Evolutionary conservation across 2,113 vertebrate genomes (phyloP).

Genomic region (Alethe castanea): DNA sequence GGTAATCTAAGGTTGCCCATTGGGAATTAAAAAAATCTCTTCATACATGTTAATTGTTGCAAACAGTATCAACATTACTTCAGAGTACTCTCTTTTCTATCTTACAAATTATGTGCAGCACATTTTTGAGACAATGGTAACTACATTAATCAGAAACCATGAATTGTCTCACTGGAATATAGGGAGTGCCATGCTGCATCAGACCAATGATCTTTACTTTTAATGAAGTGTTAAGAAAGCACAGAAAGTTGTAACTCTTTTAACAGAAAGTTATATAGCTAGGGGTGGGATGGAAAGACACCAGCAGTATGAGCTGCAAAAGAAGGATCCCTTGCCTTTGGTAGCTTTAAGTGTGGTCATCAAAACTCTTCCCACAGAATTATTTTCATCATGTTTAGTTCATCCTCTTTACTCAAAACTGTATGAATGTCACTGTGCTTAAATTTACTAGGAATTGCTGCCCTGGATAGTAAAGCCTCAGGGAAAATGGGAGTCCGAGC

Average conservation of each 20-base stretch:
- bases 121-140: neutral
- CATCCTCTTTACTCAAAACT: neutral
- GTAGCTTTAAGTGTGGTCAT: neutral
- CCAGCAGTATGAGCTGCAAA: neutral
- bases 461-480: conserved; percentile 92
- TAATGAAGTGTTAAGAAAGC: neutral
- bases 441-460: conserved; percentile 86
- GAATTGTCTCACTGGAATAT: neutral
- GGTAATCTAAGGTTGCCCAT: neutral
- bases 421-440: conserved; percentile 58
- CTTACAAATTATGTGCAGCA: neutral
- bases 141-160: neutral
- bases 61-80: neutral
- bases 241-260: neutral
- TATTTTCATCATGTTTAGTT: neutral
- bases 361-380: neutral
- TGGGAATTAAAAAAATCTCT: neutral
- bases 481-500: conserved; percentile 95
- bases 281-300: neutral
- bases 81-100: neutral
- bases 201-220: neutral
- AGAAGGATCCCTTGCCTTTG: neutral
- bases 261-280: neutral
- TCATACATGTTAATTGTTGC: neutral
- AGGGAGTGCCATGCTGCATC: neutral